Base-by-base conservation (phyloP, 2,888 invertebrate genomes). In the Cryptocheilus praepositus region DNA sequence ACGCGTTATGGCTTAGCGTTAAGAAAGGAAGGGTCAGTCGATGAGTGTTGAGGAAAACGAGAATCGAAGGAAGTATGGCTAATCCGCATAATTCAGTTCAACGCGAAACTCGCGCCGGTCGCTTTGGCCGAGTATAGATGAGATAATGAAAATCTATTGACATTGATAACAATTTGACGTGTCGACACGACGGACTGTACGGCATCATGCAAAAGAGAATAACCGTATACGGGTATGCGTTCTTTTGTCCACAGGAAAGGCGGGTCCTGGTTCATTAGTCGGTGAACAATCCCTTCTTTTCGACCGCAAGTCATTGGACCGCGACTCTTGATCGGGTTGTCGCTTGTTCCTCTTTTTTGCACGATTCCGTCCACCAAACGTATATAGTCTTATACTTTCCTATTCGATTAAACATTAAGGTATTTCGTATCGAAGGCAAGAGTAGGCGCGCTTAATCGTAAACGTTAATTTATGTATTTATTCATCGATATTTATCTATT, bases 291-390 rank as follows among this genome's bases (percentile, higher is more conserved):
- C 58, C 54, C 53, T 63, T 60, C 43, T 57, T 61, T 70, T 57
- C 45, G 53, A 52, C 52, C 64, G 57, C 63, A 19, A 67, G 63
- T 45, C 52, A 63, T 58, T 67, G 62, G 55, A 69, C 19, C 28
- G 43, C 21, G 49, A 52, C 52, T 22, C 22, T 44, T 52, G 69
- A 49, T 44, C 61, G 59, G 36, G 59, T 61, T 54, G 22, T n/a
- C 36, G 53, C 61, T 64, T 54, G 56, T 57, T 69, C 62, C 66
- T 75, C 77, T 75, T 80, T 73, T 80, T 77, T 79, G 80, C 80
- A 77, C 79, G 79, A 77, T 70, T 79, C 79, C 79, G 79, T 79
- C 80, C 79, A 80, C 70, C 55, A 64, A 71, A 71, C 73, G 71
- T 63, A 65, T 56, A 49, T 36, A 36, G 36, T 66, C 61, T 69